Base-by-base conservation (phyloP, 2,797 vertebrate species). In the Holocentrus rufus region DNA sequence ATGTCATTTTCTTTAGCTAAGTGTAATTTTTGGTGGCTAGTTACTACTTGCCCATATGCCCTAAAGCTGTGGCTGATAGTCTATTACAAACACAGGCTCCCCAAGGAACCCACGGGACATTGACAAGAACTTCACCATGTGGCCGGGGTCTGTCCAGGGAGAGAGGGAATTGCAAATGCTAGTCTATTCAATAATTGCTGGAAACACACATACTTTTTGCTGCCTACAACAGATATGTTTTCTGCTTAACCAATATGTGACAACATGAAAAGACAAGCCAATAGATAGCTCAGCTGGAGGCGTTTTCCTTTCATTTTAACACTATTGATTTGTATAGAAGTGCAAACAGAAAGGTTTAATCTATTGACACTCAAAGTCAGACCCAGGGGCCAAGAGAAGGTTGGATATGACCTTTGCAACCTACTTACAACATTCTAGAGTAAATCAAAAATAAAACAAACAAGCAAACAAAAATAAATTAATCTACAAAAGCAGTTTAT, bases 31-130 rank as follows among this genome's bases (percentile, higher is more conserved):
- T 59, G 59, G 22, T 46, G 72, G 60, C 36, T 79, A 71, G 77
- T 72, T 73, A 79, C 71, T 79, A 64, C 77, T 80, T 65, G 62
- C 80, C 64, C 65, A 17, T 27, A 27, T 76, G 64, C 76, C 80
- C 77, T 73, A 31, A 74, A 79, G 77, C 65, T 25, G 52, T 69
- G 20, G 69, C 61, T 77, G 61, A 75, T 82, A 69, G 73, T 81
- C 80, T 75, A 79, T 84, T 81, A 84, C 64, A 69, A 78, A 80
- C 46, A 84, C 59, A 47, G 56, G 52, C 42, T 84, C 79, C 72
- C 64, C 0, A 7, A 72, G 69, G 86, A 84, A 69, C 72, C 39
- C 39, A 14, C 2, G 11, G 39, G 39, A 42, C 39, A 42, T 42
- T 42, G 14, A 11, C 39, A 42, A 42, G 11, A 42, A 42, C 63